Evolutionary conservation across 2,888 invertebrate species (phyloP), one percentile per base, ranked within the genome.

Genomic region (Biston betularia): DNA sequence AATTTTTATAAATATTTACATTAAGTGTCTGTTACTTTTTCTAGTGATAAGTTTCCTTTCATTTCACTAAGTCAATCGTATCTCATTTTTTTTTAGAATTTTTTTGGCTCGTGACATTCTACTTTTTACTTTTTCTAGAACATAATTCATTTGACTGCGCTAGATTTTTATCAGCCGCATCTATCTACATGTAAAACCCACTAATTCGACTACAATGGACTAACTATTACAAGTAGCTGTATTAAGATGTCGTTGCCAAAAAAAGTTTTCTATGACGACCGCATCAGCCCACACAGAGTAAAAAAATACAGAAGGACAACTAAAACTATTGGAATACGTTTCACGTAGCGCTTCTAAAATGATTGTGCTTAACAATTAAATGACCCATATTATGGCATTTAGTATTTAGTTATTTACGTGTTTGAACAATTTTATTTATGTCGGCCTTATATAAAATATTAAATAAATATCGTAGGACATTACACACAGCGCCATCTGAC

Each of bases 191-290:
- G 56, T 46, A 35, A 45, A 45, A 14, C 33, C 33, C 45, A 56
- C 56, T 45, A 45, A 56, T 45, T 35, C 9, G 24, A 33, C 61
- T 46, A 34, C 49, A 55, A 48, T 55, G 15, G 45, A 34, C 15
- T 54, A 45, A 45, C 42, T 52, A 63, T 61, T 50, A 12, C 56
- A 50, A 50, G 40, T 55, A 1, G 15, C 12, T 52, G 44, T 50
- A 50, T 49, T 33, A 45, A 46, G 34, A 53, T 62, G 66, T 44
- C 66, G 57, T 61, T 53, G 61, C 52, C 57, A 62, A 66, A 66
- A 66, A 66, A 15, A 48, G 58, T 58, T 12, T 44, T 44, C 44
- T 44, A 6, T 14, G 48, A 9, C 35, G 66, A 66, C 62, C 66
- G 66, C 49, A 48, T 50, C 63, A 50, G 55, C 14, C 45, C 56